Base-by-base conservation (phyloP, 35 echinoderm and acorn worm species). In the Anneissia japonica region DNA sequence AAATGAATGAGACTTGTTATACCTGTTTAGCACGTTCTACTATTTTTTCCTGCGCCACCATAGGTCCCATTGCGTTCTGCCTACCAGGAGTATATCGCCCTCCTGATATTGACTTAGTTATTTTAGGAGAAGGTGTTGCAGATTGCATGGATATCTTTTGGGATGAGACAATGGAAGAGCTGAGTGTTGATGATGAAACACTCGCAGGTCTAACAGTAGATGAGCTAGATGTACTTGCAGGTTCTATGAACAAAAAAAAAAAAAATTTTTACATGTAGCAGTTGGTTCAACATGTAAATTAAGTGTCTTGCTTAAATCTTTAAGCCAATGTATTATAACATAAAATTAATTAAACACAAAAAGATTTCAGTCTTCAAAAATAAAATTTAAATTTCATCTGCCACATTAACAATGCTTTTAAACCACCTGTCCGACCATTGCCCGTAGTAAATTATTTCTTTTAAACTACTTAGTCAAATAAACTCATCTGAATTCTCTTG, bases 11-110 rank as follows among this genome's bases (percentile, higher is more conserved):
- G 4, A 17, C 40, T 56, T 32, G 10, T 31, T 74, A 32, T 86
- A 94, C 96, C 91, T 99, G 96, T 85, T 99, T 99, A 28, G 96
- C 96, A 37, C 92, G 82, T 72, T 99, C 96, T 28, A 99, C 96
- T n/a, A 99, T 99, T 92, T 94, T 93, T 73, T 99, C 96, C 84
- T 99, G 96, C 37, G 96, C 91, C 26, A 92, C 96, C n/a, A 99
- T 99, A 14, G 88, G 9, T 26, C 7, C 51, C 26, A 64, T 94
- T 83, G 91, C 91, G 84, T 99, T 92, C 40, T 99, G 94, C 35
- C 94, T 89, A 23, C 92, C 96, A n/a, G 89, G 94, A 32, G 94
- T 46, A 3, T 92, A 89, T 33, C 91, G 92, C 56, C 91, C 92
- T 76, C 92, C 91, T 21, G 92, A 94, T 9, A 83, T 84, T 74